Evolutionary conservation across 2,113 vertebrate species (phyloP), one percentile per base, ranked within the genome.

Genomic region (Genyomyrus donnyi): DNA sequence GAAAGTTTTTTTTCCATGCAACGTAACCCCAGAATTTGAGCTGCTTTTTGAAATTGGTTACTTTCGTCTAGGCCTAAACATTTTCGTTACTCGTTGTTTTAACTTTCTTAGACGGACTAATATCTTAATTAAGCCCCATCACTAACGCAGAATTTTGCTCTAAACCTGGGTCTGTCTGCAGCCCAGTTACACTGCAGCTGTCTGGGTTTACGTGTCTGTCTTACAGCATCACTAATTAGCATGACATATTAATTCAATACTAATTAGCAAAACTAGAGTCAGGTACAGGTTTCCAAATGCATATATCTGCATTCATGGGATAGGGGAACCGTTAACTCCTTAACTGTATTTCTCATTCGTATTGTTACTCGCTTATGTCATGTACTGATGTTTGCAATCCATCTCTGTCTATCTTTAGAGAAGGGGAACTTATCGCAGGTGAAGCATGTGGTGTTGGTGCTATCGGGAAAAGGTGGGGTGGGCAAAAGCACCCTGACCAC

Each of bases 391-490:
- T 86, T 52, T 86, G 11, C 48, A 9, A 50, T 39, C 11, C 48
- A 52, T 86, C n/a, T 31, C 50, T 19, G 58, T 24, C 1, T 87
- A 90, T 88, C 85, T 46, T 52, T 89, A 96, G 94, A 91, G 89
- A 92, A 94, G 3, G 94, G 93, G 31, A 97, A 93, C 91, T 93
- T 99, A 94, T 90, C 95, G 0, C 94, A 96, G 1, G 96, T 99
- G 42, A 92, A 1, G 84, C 97, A 97, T 89, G 95, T 99, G 83
- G 50, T 99, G 62, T 91, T 99, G 84, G 95, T 99, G 21, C 96
- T 99, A 85, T 99, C 98, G 0, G 98, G 98, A 27, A 99, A 99
- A 93, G 98, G 98, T 0, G 98, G 98, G 0, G 98, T 99, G 1
- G 98, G 98, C 1, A 99, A 99, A 92, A 99, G 98, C 94, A 99